Percentiles rank a stretch among this genome's conserved stretches.
Conservation (phyloP, 1,140 invertebrate genomes). For the Brevipalpus yothersi region DNA sequence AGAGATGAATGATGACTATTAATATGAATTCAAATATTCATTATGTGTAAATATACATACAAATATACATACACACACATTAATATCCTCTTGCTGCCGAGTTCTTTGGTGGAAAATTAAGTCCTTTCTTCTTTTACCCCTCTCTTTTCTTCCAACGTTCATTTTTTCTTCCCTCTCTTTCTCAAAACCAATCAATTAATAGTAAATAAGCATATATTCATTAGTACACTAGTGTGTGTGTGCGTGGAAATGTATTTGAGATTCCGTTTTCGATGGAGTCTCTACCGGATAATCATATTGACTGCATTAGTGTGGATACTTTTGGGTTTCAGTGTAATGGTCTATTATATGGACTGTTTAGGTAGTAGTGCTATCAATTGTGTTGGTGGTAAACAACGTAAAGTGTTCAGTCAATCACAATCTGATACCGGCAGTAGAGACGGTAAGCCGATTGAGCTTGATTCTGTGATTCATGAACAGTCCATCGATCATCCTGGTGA, state of each 20-base stretch:
- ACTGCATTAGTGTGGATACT: constrained; percentile 89
- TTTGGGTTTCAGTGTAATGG: constrained; percentile 65
- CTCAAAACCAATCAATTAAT: too few species aligned
- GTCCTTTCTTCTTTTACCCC: too few species aligned
- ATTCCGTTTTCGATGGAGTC: constrained; percentile 35
- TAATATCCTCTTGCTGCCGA: too few species aligned
- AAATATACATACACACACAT: too few species aligned
- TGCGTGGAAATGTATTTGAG: background rate
- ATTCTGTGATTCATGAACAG: background rate
- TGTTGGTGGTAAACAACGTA: background rate
- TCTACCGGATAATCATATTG: constrained; percentile 72
- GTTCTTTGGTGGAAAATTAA: too few species aligned
- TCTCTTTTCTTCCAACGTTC: too few species aligned
- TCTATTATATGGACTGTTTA: constrained; percentile 56
- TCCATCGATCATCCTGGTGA: background rate
- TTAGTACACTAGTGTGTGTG: too few species aligned
- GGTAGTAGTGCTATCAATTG: background rate
- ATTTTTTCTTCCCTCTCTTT: too few species aligned
- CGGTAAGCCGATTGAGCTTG: background rate
- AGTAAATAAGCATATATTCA: too few species aligned
- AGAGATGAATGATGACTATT: too few species aligned
- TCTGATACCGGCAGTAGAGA: background rate
- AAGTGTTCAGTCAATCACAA: background rate
- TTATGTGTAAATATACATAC: too few species aligned
- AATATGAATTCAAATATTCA: too few species aligned